Percentiles rank a stretch among this genome's conserved stretches.
phyloP scores from a whole-genome alignment of 2,113 vertebrate species.

The Nothobranchius furzeri region DNA sequence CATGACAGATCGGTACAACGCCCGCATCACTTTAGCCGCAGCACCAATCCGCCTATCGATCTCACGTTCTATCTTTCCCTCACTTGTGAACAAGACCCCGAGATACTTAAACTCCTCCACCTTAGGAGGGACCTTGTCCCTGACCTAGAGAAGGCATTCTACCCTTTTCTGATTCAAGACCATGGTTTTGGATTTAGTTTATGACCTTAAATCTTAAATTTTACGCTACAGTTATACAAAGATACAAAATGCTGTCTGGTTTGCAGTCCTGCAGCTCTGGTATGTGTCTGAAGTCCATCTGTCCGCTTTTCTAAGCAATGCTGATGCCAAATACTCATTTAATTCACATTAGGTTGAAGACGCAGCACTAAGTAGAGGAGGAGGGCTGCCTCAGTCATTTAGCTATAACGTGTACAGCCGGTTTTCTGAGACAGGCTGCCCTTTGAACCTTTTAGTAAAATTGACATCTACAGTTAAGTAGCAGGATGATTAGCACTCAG shows the following conservation, averaged over 20 bases:
- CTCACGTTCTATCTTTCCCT: too few relatives aligned
- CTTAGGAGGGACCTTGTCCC: too few relatives aligned
- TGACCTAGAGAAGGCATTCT: too few relatives aligned
- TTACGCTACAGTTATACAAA: background rate
- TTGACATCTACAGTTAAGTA: conserved; percentile 69
- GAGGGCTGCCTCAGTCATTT: conserved; percentile 41
- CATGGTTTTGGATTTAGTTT: too few relatives aligned
- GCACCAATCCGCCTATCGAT: too few relatives aligned
- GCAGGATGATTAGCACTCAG: conserved; percentile 62
- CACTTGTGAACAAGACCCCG: too few relatives aligned
- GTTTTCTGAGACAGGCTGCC: conserved; percentile 50
- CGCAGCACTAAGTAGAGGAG: conserved; percentile 30
- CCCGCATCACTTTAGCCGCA: too few relatives aligned
- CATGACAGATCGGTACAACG: too few relatives aligned
- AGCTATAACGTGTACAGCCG: conserved; percentile 48
- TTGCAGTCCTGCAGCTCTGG: background rate
- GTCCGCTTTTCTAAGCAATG: conserved; percentile 11
- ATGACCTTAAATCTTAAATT: too few relatives aligned
- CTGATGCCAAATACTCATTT: conserved; percentile 28
- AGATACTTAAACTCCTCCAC: too few relatives aligned
- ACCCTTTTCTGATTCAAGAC: too few relatives aligned
- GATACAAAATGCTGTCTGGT: background rate
- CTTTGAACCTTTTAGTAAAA: conserved; percentile 72
- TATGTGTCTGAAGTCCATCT: background rate
- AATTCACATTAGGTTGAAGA: conserved; percentile 35